Base-by-base conservation (phyloP, 2,797 vertebrate species). In the Halcyon smyrnensis region DNA sequence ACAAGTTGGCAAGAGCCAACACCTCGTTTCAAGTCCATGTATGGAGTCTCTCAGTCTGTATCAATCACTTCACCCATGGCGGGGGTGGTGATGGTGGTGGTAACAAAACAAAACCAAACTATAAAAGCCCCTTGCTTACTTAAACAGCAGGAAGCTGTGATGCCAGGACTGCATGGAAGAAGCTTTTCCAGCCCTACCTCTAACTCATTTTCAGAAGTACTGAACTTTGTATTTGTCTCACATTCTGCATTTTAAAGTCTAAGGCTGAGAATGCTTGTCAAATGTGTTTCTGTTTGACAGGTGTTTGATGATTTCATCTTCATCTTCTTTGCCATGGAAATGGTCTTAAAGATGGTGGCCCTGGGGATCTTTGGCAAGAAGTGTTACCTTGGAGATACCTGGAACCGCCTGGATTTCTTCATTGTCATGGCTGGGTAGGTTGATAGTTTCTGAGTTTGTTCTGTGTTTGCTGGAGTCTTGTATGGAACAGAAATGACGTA, bases 241-340 rank as follows among this genome's bases (percentile, higher is more conserved):
- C 8, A 9, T 65, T 77, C 18, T 77, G 20, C 23, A 4, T 82
- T 86, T 73, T 70, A 34, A 93, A 78, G 27, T 75, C 11, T 12
- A 67, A 82, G 39, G 15, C 46, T n/a, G 28, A 67, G 43, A 91
- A 84, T 6, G 12, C 20, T 78, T 86, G 63, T 73, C 68, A 89
- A 43, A 68, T 2, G 8, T 84, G 21, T 92, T 91, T 93, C 59
- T 89, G 36, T 91, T 87, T 93, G 92, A 30, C 97, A 99, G 99
- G 99, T 99, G 21, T 99, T 99, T 34, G 99, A 99, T 62, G 99
- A 99, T 16, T 99, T 99, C 97, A 99, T 99, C 97, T 99, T 99
- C 87, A 98, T 99, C 97, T 99, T 99, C 98, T 99, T 99, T 62
- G 99, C 99, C 5, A 97, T 99, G 98, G 99, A 99, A 98, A 99